phyloP scores from a whole-genome alignment of 2,888 invertebrate species.

The Amaurobius ferox region DNA sequence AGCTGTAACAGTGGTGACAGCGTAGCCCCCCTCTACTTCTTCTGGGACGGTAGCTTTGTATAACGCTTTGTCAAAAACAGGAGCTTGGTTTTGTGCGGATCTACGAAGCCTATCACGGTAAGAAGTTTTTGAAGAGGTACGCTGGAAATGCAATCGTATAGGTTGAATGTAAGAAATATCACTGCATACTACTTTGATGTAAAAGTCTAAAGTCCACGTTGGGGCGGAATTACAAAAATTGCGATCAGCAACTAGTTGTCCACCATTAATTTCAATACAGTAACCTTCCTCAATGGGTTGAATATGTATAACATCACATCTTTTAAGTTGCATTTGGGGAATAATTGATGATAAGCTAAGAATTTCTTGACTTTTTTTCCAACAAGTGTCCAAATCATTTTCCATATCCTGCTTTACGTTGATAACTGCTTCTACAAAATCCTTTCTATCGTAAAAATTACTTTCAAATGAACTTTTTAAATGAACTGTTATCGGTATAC shows the following conservation, averaged over 20 bases:
- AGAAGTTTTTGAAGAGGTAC: not conserved
- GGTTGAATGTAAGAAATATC: slow-evolving; percentile 36
- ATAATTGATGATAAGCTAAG: slow-evolving; percentile 38
- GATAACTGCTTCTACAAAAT: slow-evolving; percentile 28
- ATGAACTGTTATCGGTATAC: slow-evolving; percentile 38
- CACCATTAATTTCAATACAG: slow-evolving; percentile 49
- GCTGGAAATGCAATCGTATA: slow-evolving; percentile 34
- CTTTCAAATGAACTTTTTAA: slow-evolving; percentile 6
- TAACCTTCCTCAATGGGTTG: slow-evolving; percentile 36
- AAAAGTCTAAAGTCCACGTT: slow-evolving; percentile 26
- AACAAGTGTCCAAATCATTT: slow-evolving; percentile 19
- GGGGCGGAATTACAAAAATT: slow-evolving; percentile 25
- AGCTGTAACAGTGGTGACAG: slow-evolving; percentile 91
- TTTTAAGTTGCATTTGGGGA: slow-evolving; percentile 23
- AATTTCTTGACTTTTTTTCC: slow-evolving; percentile 60
- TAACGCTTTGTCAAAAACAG: slow-evolving; percentile 91
- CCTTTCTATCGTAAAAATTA: not conserved
- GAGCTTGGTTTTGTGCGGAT: slow-evolving; percentile 88
- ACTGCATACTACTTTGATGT: slow-evolving; percentile 26
- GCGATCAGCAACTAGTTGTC: slow-evolving; percentile 44
- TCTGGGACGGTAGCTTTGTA: slow-evolving; percentile 93
- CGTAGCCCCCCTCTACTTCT: slow-evolving; percentile 89
- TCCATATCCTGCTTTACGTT: slow-evolving; percentile 5
- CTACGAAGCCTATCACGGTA: slow-evolving; percentile 79
- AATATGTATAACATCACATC: slow-evolving; percentile 31